These are phyloP conservation scores for Synergus umbraculus DNA, from an alignment of 2,888 invertebrate species.

Conservation along the genomic window DNA sequence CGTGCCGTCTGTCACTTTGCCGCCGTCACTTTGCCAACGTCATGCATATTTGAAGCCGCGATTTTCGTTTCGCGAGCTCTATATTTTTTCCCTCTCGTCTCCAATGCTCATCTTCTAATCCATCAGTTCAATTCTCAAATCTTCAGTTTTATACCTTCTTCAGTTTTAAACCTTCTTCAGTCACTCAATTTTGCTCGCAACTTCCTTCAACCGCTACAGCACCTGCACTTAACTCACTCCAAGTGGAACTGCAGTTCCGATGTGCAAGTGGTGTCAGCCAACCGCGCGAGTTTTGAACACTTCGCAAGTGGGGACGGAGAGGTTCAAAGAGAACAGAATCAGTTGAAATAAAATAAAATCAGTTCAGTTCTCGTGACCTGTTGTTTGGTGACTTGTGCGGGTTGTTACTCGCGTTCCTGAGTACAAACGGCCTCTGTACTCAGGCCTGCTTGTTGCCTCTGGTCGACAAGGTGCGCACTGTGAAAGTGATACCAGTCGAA, in stretches of 20 bases:
- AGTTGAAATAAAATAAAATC: not conserved
- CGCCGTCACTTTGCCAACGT: slow-evolving; percentile 6
- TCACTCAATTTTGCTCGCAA: not conserved
- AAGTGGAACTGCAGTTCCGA: not conserved
- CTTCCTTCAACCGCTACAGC: not conserved
- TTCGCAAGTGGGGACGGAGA: not conserved
- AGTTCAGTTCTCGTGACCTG: not conserved
- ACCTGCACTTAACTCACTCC: not conserved
- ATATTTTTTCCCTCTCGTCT: not conserved
- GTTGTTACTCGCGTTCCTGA: not conserved
- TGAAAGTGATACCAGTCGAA: slow-evolving; percentile 3
- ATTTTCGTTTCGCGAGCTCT: not conserved
- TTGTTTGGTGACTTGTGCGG: not conserved
- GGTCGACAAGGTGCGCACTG: not conserved
- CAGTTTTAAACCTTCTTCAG: not conserved
- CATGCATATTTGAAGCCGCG: not conserved
- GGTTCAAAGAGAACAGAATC: not conserved
- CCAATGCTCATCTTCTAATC: not conserved
- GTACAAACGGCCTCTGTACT: not conserved
- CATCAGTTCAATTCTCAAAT: not conserved
- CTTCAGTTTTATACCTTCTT: not conserved
- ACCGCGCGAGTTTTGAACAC: not conserved
- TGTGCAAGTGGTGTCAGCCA: not conserved
- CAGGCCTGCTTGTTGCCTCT: not conserved
- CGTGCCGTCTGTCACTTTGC: not conserved